These are phyloP conservation scores for Aphrophora alni DNA, from an alignment of 2,888 invertebrate species.

Conservation along the genomic window DNA sequence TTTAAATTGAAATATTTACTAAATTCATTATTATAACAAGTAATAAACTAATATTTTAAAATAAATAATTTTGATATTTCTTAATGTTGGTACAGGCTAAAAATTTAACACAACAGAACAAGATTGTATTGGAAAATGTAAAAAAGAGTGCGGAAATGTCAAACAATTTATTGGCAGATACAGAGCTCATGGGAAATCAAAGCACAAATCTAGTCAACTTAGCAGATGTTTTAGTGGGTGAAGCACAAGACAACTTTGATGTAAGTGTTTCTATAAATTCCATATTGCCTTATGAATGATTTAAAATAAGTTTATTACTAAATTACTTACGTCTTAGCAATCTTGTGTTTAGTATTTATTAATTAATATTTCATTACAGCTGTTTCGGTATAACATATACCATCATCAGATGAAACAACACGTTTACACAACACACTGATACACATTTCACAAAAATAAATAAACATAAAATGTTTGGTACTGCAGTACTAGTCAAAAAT, in stretches of 20 bases:
- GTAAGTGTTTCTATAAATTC: no score
- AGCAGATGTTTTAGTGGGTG: slow-evolving; percentile 59
- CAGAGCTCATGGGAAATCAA: slow-evolving; percentile 45
- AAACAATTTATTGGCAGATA: slow-evolving; percentile 21
- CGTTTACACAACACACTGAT: no score
- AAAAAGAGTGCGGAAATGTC: slow-evolving; percentile 30
- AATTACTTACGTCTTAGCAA: no score
- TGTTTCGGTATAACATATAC: no score
- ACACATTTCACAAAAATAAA: no score
- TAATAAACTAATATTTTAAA: background rate
- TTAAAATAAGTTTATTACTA: no score
- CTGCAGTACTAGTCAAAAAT: no score
- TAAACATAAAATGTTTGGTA: no score
- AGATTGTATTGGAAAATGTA: slow-evolving; percentile 28
- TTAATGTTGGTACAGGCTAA: slow-evolving; percentile 26
- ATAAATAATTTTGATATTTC: background rate
- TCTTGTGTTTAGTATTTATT: no score
- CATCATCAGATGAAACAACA: no score
- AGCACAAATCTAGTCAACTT: slow-evolving; percentile 52
- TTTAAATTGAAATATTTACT: background rate
- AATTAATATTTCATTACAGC: no score
- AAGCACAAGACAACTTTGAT: slow-evolving; percentile 60
- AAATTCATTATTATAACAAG: background rate
- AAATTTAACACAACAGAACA: slow-evolving; percentile 24
- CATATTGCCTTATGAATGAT: no score